These are phyloP conservation scores for Centropristis striata DNA, from an alignment of 2,113 vertebrate species.

Conservation along the genomic window DNA sequence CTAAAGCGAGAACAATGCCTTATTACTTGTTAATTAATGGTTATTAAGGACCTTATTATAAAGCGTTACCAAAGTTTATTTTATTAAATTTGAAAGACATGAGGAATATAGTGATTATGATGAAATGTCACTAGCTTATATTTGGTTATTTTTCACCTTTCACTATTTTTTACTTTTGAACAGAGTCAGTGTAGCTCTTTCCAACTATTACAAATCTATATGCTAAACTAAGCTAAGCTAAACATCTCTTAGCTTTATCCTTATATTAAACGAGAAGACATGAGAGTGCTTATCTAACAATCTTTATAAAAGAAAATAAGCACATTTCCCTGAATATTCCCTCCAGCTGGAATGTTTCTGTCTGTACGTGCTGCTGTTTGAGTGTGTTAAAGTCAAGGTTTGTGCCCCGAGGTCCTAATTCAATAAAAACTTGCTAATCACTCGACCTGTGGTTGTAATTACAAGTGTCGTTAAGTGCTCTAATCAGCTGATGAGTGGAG, in stretches of 20 bases:
- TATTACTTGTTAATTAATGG: too few species aligned
- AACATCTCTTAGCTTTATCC: background rate
- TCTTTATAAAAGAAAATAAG: background rate
- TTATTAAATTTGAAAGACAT: too few species aligned
- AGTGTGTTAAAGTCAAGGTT: slow-evolving; percentile 21
- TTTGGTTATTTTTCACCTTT: too few species aligned
- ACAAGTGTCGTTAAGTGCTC: slow-evolving; percentile 53
- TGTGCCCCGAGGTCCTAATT: slow-evolving; percentile 49
- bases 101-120: too few species aligned
- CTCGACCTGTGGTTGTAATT: slow-evolving; percentile 68
- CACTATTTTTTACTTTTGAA: too few species aligned
- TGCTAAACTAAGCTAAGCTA: background rate
- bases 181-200: too few species aligned
- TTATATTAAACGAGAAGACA: background rate
- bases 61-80: too few species aligned
- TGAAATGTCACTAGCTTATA: too few species aligned
- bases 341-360: background rate
- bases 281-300: background rate
- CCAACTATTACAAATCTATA: background rate
- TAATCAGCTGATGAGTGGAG: slow-evolving; percentile 55
- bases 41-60: too few species aligned
- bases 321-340: background rate
- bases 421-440: slow-evolving; percentile 72
- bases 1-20: too few species aligned
- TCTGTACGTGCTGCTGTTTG: background rate